Conservation (phyloP, 2,797 vertebrate genomes). For the Dendrocincla tyrannina region DNA sequence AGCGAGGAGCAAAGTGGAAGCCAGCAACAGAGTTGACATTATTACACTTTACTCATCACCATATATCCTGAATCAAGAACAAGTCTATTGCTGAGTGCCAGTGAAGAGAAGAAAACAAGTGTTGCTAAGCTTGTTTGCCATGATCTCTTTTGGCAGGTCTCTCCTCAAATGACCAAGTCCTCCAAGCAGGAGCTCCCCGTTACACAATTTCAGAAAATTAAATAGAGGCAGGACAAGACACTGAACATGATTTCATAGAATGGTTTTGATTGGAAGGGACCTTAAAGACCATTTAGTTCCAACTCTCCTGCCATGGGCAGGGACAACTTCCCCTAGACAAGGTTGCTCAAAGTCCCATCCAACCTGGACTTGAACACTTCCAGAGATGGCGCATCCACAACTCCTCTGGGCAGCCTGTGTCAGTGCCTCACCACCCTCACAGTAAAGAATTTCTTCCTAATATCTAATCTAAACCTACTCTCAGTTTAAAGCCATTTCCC, state of each 20-base stretch:
- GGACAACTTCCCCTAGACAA: background rate
- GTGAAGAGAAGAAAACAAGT: background rate
- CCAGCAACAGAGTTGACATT: background rate
- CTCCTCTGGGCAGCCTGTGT: background rate
- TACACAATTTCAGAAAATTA: background rate
- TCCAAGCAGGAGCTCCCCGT: background rate
- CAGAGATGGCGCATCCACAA: background rate
- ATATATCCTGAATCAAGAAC: background rate
- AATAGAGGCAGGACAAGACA: background rate
- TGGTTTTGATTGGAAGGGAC: background rate
- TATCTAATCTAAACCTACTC: background rate
- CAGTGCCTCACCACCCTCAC: background rate
- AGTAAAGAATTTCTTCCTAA: background rate
- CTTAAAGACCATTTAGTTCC: background rate
- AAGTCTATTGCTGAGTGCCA: background rate
- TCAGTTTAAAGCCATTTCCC: background rate
- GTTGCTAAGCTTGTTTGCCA: background rate
- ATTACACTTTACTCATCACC: background rate
- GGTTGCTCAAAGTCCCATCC: background rate
- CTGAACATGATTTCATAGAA: background rate
- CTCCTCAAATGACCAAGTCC: background rate
- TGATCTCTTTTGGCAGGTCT: background rate
- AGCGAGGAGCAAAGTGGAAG: background rate
- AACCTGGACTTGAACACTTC: background rate
- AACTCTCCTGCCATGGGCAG: background rate